Conservation (phyloP, 2,113 vertebrate genomes). For the Bagarius yarrelli region DNA sequence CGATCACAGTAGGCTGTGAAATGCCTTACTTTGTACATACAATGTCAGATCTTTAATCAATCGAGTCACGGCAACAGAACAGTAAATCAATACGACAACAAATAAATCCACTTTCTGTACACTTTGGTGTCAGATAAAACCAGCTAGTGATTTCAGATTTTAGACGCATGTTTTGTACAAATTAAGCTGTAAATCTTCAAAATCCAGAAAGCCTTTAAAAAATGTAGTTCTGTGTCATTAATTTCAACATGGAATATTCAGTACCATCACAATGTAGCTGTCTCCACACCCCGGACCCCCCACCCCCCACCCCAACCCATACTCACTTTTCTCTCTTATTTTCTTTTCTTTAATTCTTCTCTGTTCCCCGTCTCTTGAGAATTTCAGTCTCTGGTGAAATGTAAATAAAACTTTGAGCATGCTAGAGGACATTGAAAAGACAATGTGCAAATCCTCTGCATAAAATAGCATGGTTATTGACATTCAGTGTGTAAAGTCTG, state of each 20-base stretch:
- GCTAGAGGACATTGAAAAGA: slow-evolving; percentile 1
- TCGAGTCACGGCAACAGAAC: background rate
- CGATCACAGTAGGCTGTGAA: background rate
- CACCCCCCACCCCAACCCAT: no score
- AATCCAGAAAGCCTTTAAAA: background rate
- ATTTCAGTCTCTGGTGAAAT: slow-evolving; percentile 11
- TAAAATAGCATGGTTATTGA: background rate
- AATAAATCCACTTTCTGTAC: background rate
- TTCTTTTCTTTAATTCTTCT: background rate
- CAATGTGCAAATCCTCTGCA: background rate
- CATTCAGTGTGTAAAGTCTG: background rate
- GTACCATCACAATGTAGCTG: background rate
- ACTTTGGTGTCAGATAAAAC: background rate
- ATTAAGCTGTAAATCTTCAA: background rate
- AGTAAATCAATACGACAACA: background rate
- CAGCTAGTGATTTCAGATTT: background rate
- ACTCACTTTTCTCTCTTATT: no score
- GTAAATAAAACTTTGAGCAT: slow-evolving; percentile 14
- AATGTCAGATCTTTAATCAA: background rate
- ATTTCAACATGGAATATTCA: slow-evolving; percentile 20
- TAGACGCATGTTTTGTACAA: background rate
- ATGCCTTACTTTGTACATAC: background rate
- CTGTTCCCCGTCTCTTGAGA: background rate
- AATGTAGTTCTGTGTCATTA: background rate
- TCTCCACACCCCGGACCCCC: no score